Percentiles rank a stretch among this genome's conserved stretches.
These are phyloP conservation scores for Epistrophella euchroma DNA, from an alignment of 2,888 invertebrate genomes.

Conservation along the genomic window DNA sequence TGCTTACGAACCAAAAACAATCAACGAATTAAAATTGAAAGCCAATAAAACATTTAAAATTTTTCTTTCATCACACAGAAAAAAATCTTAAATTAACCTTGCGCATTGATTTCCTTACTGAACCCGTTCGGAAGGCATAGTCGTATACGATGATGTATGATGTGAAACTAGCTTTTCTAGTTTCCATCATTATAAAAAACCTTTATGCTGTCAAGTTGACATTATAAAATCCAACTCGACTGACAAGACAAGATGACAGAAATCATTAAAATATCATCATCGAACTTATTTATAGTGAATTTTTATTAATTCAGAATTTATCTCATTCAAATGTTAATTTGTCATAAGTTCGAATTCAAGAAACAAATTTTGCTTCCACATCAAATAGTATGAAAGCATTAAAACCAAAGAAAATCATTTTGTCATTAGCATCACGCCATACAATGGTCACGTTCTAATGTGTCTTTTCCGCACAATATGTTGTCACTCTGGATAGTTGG, in stretches of 20 bases:
- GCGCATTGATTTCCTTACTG: conserved; percentile 26
- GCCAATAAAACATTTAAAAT: not conserved
- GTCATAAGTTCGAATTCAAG: not conserved
- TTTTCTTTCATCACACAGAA: not conserved
- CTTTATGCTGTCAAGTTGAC: conserved; percentile 17
- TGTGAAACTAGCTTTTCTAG: conserved; percentile 13
- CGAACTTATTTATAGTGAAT: not conserved
- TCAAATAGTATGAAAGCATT: not conserved
- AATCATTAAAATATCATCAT: not conserved
- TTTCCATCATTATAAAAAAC: not conserved
- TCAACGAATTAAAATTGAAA: too few relatives aligned
- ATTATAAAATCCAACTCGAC: conserved; percentile 12
- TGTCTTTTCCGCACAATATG: not conserved
- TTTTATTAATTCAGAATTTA: not conserved
- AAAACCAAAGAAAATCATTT: conserved; percentile 6
- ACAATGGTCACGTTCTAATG: conserved; percentile 13
- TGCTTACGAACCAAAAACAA: too few relatives aligned
- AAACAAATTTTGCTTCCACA: not conserved
- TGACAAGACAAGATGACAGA: conserved; percentile 9
- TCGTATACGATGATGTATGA: not conserved
- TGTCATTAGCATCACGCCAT: conserved; percentile 10
- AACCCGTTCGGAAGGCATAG: not conserved
- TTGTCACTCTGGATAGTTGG: not conserved
- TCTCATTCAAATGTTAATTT: conserved; percentile 29
- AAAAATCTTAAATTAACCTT: conserved; percentile 16